Conservation (phyloP, 1,140 invertebrate genomes). For the Bombus soroeensis region DNA sequence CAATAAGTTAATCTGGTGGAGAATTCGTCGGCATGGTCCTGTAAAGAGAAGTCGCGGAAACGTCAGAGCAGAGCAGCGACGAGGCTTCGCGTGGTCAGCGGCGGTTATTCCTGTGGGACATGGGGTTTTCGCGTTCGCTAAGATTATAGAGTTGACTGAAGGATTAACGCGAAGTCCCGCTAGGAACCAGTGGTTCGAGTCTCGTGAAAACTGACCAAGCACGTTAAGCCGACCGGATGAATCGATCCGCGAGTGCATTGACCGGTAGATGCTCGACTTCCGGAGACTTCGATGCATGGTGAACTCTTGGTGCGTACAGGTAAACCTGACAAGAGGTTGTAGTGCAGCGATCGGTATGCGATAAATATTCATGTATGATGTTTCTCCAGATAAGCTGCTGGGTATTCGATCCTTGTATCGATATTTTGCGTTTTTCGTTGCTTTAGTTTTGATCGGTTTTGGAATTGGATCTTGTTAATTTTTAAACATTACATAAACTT, state of each 20-base stretch:
- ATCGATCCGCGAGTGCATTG: constrained; percentile 1
- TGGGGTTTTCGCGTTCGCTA: constrained; percentile 35
- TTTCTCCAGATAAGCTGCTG: not conserved
- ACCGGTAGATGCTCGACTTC: constrained; percentile 14
- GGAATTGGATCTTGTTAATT: not conserved
- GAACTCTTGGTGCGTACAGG: too few relatives aligned
- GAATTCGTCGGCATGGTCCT: not conserved
- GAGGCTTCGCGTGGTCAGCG: constrained; percentile 8
- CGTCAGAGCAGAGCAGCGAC: not conserved
- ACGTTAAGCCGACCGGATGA: constrained; percentile 43
- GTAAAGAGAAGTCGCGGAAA: constrained; percentile 6
- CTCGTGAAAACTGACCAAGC: constrained; percentile 53
- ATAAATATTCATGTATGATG: constrained; percentile 19
- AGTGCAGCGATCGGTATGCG: not conserved
- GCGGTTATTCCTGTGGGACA: not conserved
- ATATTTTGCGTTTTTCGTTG: not conserved
- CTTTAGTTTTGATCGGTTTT: not conserved
- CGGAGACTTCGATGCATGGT: not conserved
- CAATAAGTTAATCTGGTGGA: not conserved
- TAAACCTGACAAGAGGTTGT: too few relatives aligned
- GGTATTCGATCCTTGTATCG: not conserved
- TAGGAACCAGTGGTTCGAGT: not conserved
- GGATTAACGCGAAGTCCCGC: constrained; percentile 40
- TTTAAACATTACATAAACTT: not conserved
- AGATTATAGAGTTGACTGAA: constrained; percentile 49